Evolutionary conservation across 2,888 invertebrate genomes (phyloP).

Genomic region (Drosophila suboccidentalis): DNA sequence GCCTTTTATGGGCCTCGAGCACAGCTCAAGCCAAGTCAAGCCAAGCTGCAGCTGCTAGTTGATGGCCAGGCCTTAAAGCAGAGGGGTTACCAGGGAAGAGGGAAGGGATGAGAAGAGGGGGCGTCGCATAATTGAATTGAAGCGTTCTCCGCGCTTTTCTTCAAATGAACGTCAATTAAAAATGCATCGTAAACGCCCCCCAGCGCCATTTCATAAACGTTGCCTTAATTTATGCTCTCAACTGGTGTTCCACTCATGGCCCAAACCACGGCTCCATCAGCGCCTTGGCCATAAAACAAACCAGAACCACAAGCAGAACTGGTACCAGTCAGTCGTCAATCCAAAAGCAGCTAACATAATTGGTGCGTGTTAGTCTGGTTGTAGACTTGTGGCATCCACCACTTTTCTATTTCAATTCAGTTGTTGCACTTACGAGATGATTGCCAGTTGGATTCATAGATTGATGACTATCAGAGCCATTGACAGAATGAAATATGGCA

Average conservation of each 20-base stretch:
- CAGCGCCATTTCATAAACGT: slow-evolving; percentile 79
- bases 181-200: slow-evolving; percentile 80
- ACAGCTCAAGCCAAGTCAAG: slow-evolving; percentile 33
- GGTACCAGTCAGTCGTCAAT: slow-evolving; percentile 28
- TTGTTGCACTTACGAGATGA: slow-evolving; percentile 45
- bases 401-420: slow-evolving; percentile 37
- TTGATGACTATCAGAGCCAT: slow-evolving; percentile 34
- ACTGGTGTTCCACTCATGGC: slow-evolving; percentile 27
- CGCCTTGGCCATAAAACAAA: slow-evolving; percentile 70
- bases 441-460: slow-evolving; percentile 58
- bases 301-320: slow-evolving; percentile 51
- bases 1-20: slow-evolving; percentile 71
- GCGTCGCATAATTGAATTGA: slow-evolving; percentile 78
- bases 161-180: slow-evolving; percentile 81
- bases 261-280: slow-evolving; percentile 23
- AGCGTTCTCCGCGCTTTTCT: slow-evolving; percentile 74
- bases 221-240: slow-evolving; percentile 70
- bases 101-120: neutral
- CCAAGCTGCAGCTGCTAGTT: slow-evolving; percentile 35
- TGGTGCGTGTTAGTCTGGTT: slow-evolving; percentile 25
- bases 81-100: neutral
- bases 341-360: slow-evolving; percentile 35
- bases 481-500: slow-evolving; percentile 23
- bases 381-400: slow-evolving; percentile 21
- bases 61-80: neutral